A percentile compares a stretch with the other conserved stretches of the same genome.
Evolutionary conservation across 2,113 vertebrate species (phyloP).

Genomic region (Cricetomys ansorgei): DNA sequence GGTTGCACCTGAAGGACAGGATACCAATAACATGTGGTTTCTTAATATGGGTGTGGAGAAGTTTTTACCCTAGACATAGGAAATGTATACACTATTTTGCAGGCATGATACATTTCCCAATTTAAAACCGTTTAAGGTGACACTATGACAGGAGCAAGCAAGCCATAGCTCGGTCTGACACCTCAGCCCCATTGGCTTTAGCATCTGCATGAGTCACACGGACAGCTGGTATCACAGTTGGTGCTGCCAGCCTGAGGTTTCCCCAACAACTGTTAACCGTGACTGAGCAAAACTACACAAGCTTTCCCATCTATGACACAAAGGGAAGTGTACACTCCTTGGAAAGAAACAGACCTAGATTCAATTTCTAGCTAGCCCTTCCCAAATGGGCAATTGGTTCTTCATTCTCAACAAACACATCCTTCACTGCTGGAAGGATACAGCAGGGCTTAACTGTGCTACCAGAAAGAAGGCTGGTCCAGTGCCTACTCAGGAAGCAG

Average conservation of each 20-base stretch:
- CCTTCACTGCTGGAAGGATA: not conserved
- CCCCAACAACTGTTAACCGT: conserved; percentile 39
- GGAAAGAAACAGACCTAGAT: not conserved
- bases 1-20: not conserved
- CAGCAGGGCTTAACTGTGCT: not conserved
- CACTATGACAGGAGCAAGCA: not conserved
- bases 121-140: not conserved
- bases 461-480: not conserved
- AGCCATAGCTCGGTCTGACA: not conserved
- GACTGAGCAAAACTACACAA: not conserved
- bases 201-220: conserved; percentile 21
- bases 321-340: not conserved
- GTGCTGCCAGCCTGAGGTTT: conserved; percentile 17
- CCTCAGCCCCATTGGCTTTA: not conserved
- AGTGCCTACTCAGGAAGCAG: not conserved
- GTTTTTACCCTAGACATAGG: not conserved
- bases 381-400: not conserved
- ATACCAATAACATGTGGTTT: not conserved
- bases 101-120: not conserved
- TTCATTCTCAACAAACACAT: not conserved
- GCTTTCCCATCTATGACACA: not conserved
- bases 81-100: not conserved
- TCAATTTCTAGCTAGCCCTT: conserved; percentile 16
- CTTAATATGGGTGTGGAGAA: not conserved
- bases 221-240: conserved; percentile 35